phyloP scores from a whole-genome alignment of 2,888 invertebrate species.

The Lycocerus yunnanus region DNA sequence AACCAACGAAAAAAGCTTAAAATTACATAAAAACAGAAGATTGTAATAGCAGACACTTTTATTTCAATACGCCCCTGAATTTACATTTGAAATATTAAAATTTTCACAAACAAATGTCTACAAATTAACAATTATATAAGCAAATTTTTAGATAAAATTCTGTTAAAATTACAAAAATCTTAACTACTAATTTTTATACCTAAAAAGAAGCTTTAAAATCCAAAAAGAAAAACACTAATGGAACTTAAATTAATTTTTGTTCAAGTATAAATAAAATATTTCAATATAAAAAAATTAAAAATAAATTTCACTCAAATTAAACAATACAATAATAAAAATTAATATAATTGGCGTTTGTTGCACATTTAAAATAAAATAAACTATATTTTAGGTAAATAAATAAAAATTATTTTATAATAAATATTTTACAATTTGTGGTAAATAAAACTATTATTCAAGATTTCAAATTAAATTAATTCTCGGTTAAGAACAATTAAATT shows the following conservation, averaged over 20 bases:
- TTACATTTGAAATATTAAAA: background rate
- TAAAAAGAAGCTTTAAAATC: background rate
- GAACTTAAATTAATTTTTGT: background rate
- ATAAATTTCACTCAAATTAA: background rate
- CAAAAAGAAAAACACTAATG: background rate
- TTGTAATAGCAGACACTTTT: background rate
- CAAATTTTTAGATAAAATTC: background rate
- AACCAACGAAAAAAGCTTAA: too few species aligned
- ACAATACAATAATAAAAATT: background rate
- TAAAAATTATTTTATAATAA: background rate
- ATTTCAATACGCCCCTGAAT: background rate
- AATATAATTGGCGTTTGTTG: background rate
- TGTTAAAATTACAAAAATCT: background rate
- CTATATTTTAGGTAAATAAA: background rate
- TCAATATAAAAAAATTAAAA: background rate
- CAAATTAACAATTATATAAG: background rate
- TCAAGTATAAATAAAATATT: background rate
- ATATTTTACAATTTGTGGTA: background rate
- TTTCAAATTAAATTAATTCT: background rate
- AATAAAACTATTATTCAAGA: background rate
- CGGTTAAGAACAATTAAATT: background rate
- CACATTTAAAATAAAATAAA: background rate
- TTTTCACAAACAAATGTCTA: background rate
- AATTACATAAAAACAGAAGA: background rate
- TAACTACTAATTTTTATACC: background rate